Evolutionary conservation across 2,797 vertebrate genomes (phyloP).

Genomic region (Aplochiton taeniatus): DNA sequence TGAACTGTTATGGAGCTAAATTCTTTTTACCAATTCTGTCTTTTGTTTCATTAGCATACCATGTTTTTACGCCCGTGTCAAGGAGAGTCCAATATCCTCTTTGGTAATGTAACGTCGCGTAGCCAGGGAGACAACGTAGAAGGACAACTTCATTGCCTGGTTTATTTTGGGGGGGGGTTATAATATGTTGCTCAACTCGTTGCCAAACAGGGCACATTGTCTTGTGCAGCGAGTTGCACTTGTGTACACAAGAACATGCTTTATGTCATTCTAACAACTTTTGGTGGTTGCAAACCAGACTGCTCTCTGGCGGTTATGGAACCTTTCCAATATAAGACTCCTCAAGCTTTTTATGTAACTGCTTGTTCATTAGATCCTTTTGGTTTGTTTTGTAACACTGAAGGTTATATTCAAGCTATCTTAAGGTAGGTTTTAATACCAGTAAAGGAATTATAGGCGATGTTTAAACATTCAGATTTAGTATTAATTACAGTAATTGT

Average conservation of each 20-base stretch:
- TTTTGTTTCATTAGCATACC: slow-evolving; percentile 37
- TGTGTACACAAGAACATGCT: slow-evolving; percentile 51
- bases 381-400: slow-evolving; percentile 35
- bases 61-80: slow-evolving; percentile 19
- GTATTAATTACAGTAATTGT: slow-evolving; percentile 50
- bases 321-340: slow-evolving; percentile 40
- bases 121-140: slow-evolving; percentile 22
- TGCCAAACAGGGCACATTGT: slow-evolving; percentile 73
- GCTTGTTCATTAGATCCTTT: slow-evolving; percentile 26
- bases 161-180: slow-evolving; percentile 29
- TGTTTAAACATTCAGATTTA: slow-evolving; percentile 60
- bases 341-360: slow-evolving; percentile 44
- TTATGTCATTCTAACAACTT: slow-evolving; percentile 48
- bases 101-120: slow-evolving; percentile 30
- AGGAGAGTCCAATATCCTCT: slow-evolving; percentile 15
- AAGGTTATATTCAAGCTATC: slow-evolving; percentile 59
- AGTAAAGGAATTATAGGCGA: slow-evolving; percentile 65
- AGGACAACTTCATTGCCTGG: slow-evolving; percentile 33
- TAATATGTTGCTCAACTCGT: slow-evolving; percentile 41
- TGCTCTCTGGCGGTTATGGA: slow-evolving; percentile 46
- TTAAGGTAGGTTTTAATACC: slow-evolving; percentile 61
- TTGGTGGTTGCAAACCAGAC: slow-evolving; percentile 39
- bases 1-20: slow-evolving; percentile 33
- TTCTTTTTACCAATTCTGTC: slow-evolving; percentile 28
- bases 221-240: slow-evolving; percentile 57